A percentile compares a stretch with the other conserved stretches of the same genome.
These are phyloP conservation scores for Delichon dasypus DNA, from an alignment of 2,797 vertebrate species.

Conservation along the genomic window DNA sequence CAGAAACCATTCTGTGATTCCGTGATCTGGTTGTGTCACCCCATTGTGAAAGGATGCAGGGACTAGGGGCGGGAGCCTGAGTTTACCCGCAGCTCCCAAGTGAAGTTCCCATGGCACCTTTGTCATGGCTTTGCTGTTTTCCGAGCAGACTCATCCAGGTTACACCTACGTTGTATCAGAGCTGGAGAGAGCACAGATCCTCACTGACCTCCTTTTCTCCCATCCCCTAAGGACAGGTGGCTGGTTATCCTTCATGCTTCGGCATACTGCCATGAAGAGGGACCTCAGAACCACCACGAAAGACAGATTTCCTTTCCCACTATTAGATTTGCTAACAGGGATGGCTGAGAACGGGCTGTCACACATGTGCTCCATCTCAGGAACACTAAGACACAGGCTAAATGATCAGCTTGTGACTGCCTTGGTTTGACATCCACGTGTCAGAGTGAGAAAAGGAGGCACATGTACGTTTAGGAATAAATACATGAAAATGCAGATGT, in stretches of 20 bases:
- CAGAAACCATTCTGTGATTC: not conserved
- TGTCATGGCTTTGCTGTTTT: not conserved
- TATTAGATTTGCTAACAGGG: not conserved
- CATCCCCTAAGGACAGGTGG: not conserved
- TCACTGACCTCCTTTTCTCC: not conserved
- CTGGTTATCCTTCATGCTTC: not conserved
- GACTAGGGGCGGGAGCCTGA: not conserved
- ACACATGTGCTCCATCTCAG: accelerated
- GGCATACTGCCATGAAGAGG: not conserved
- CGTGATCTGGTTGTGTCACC: not conserved
- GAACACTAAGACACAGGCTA: not conserved
- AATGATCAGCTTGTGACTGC: not conserved
- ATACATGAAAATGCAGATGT: not conserved
- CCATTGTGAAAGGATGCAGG: not conserved
- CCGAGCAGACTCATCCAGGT: not conserved
- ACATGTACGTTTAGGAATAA: not conserved
- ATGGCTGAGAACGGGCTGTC: not conserved
- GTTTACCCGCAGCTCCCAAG: not conserved
- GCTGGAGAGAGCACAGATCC: not conserved
- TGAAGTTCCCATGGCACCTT: not conserved
- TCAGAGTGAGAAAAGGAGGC: not conserved
- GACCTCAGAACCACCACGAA: not conserved
- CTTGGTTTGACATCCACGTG: not conserved
- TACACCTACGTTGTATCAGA: not conserved
- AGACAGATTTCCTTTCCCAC: not conserved